Base-by-base conservation (phyloP, 2,888 invertebrate genomes). In the Chrysolina haemoptera region DNA sequence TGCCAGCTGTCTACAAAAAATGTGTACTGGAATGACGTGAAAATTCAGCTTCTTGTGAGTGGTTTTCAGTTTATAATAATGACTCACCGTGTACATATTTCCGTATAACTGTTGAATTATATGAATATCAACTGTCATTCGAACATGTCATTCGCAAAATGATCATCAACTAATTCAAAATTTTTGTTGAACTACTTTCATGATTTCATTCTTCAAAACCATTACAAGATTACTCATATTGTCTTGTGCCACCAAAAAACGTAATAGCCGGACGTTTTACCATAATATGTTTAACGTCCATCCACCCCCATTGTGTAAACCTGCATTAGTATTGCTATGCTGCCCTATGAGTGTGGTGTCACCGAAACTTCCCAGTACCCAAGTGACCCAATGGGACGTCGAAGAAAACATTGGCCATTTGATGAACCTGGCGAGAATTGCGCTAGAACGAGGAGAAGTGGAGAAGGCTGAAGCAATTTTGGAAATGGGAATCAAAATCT, bases 321-420 rank as follows among this genome's bases (percentile, higher is more conserved):
- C 68, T 41, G 50, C 53, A 5, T 62, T 63, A 46, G 35, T 48
- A 16, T 40, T 66, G 11, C 22, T 59, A 6, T 40, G 50, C 55
- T 40, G 55, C 40, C 46, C n/a, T 68, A 46, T 40, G 48, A 68
- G 59, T 59, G 27, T 59, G 11, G 35, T 35, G 1, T 11, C 50
- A 4, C 71, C 64, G 10, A 69, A 64, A 41, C 63, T 46, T 11
- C 40, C 65, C 18, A 50, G 63, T 20, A 63, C 69, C n/a, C 62
- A 70, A 41, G 72, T 80, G 8, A 77, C 67, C 27, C 71, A 74
- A 16, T 67, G 78, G 64, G 86, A 86, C 78, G 82, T 87, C 20
- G 86, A 87, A 80, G 85, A 87, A 71, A 87, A 87, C 79, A 84
- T 86, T 59, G 84, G 86, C 14, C 87, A 88, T 79, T 77, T 86